A percentile compares a stretch with the other conserved stretches of the same genome.
phyloP scores from a whole-genome alignment of 2,113 vertebrate genomes.

The Erpornis zantholeuca region DNA sequence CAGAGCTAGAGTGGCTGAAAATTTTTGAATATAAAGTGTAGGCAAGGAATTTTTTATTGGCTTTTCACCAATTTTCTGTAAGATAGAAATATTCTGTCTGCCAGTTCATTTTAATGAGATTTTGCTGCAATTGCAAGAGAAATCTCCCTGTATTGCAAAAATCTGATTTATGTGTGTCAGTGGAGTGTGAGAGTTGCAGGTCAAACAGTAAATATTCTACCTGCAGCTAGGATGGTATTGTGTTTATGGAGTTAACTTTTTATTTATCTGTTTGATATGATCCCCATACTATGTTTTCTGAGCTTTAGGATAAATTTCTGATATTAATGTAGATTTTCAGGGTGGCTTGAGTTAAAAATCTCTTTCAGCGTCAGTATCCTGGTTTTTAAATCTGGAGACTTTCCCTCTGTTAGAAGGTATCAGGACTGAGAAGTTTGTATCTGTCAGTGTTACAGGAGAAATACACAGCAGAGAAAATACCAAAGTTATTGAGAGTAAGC shows the following conservation, averaged over 20 bases:
- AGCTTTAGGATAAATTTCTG: background rate
- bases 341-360: background rate
- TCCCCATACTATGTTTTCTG: background rate
- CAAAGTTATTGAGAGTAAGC: background rate
- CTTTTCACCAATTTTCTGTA: slow-evolving; percentile 24
- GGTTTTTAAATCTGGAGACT: background rate
- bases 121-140: slow-evolving; percentile 34
- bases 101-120: slow-evolving; percentile 50
- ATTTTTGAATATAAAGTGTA: slow-evolving; percentile 32
- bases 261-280: background rate
- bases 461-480: background rate
- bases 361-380: background rate
- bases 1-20: background rate
- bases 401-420: background rate
- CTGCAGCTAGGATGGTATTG: background rate
- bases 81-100: slow-evolving; percentile 20
- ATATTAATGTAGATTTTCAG: background rate
- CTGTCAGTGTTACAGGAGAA: background rate
- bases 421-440: background rate
- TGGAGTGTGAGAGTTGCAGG: background rate
- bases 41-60: slow-evolving; percentile 31
- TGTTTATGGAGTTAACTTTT: background rate
- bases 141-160: background rate
- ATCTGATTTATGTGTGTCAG: slow-evolving; percentile 40
- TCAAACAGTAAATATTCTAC: slow-evolving; percentile 25